Evolutionary conservation across 92 coral and sea anemone genomes (phyloP).

Genomic region (Scolanthus callimorphus): DNA sequence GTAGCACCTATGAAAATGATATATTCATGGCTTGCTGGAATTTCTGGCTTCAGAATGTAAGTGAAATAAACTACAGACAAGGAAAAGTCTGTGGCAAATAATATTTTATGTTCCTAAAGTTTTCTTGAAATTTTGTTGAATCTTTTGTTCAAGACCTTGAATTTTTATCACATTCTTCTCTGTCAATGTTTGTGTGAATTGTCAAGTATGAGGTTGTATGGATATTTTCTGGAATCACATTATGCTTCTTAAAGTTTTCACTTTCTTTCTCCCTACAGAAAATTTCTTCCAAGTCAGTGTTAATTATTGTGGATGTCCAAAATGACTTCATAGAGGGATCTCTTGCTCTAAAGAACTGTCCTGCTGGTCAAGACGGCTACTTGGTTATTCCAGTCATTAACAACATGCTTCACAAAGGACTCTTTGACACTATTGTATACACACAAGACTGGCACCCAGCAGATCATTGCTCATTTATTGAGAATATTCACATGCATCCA

Average conservation of each 20-base stretch:
- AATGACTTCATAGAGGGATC: constrained; percentile 92
- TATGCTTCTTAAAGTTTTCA: too few relatives aligned
- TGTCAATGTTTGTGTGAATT: too few relatives aligned
- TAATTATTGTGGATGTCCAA: constrained; percentile 79
- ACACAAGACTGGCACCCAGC: constrained; percentile 91
- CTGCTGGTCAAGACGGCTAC: constrained; percentile 81
- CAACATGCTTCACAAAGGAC: constrained; percentile 41
- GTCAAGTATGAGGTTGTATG: too few relatives aligned
- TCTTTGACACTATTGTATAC: constrained; percentile 61
- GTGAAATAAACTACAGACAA: too few relatives aligned
- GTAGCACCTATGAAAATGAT: constrained; percentile 15
- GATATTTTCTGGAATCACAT: too few relatives aligned
- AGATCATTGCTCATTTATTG: constrained; percentile 84
- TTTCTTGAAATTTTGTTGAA: too few relatives aligned
- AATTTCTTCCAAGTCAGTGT: constrained; percentile 28
- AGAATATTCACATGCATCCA: constrained; percentile 68
- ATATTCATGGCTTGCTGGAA: constrained; percentile 45
- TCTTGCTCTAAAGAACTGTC: constrained; percentile 71
- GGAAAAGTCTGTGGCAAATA: too few relatives aligned
- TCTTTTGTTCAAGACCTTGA: too few relatives aligned
- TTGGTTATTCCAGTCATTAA: constrained; percentile 70
- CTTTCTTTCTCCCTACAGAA: too few relatives aligned
- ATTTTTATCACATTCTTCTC: too few relatives aligned
- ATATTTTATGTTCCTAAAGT: too few relatives aligned
- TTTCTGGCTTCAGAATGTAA: constrained; percentile 52